These are phyloP conservation scores for Boulengeromyrus knoepffleri DNA, from an alignment of 2,113 vertebrate genomes.

Conservation along the genomic window DNA sequence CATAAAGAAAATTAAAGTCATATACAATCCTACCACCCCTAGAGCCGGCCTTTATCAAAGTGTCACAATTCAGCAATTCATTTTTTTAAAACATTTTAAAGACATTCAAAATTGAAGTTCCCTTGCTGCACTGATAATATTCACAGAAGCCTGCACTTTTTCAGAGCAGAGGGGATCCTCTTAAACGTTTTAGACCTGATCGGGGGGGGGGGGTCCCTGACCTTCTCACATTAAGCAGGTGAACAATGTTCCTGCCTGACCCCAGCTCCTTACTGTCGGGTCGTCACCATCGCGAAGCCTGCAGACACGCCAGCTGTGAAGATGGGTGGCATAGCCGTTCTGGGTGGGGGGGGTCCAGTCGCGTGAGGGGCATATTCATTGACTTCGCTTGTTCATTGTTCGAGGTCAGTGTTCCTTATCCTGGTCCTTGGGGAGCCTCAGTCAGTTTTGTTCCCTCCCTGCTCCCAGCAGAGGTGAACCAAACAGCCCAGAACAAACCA, in stretches of 20 bases:
- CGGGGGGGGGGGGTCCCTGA: background rate
- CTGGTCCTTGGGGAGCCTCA: background rate
- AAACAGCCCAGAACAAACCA: background rate
- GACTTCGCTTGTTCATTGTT: background rate
- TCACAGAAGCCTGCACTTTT: background rate
- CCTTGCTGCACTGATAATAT: background rate
- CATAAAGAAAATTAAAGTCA: slow-evolving; percentile 8
- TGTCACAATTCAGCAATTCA: background rate
- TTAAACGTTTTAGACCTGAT: background rate
- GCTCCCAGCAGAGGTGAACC: background rate
- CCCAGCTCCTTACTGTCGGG: background rate
- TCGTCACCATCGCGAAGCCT: background rate
- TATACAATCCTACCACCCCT: background rate
- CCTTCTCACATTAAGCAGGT: background rate
- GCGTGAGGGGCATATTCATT: background rate
- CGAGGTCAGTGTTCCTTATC: background rate
- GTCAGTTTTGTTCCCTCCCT: background rate
- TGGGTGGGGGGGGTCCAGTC: background rate
- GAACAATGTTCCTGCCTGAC: background rate
- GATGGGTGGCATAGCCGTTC: background rate
- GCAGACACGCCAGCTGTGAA: background rate
- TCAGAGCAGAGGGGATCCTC: background rate
- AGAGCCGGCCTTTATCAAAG: background rate
- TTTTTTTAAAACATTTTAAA: background rate
- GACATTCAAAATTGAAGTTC: background rate